Evolutionary conservation across 2,113 vertebrate genomes (phyloP).

Genomic region (Strigops habroptila): DNA sequence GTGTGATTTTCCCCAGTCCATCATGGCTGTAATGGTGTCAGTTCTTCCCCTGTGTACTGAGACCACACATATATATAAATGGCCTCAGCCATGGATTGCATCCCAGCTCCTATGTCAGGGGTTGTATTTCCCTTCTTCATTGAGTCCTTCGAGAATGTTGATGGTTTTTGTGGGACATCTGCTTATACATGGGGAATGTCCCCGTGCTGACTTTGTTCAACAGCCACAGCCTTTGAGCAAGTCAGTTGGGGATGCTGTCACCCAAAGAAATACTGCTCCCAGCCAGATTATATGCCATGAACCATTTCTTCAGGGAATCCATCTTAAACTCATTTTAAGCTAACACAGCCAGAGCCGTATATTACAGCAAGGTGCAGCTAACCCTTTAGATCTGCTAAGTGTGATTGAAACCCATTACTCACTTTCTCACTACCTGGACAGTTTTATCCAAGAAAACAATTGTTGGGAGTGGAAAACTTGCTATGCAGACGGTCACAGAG

Average conservation of each 20-base stretch:
- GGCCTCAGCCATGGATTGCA: rapidly evolving
- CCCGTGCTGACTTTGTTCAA: background rate
- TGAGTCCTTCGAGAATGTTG: background rate
- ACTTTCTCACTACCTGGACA: background rate
- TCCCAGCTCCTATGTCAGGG: background rate
- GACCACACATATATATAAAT: background rate
- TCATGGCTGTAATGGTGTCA: rapidly evolving
- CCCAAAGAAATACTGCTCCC: background rate
- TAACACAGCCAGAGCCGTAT: background rate
- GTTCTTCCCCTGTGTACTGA: background rate
- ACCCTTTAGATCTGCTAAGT: constrained; percentile 18
- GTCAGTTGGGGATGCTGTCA: background rate
- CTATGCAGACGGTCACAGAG: background rate
- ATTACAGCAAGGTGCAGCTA: background rate
- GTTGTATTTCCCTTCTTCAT: background rate
- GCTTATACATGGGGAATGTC: background rate
- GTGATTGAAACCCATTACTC: constrained; percentile 37
- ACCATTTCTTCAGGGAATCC: background rate
- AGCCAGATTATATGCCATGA: background rate
- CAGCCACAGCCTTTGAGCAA: background rate
- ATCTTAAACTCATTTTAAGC: constrained; percentile 50
- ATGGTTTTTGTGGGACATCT: background rate
- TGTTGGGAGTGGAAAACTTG: background rate
- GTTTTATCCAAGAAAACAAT: constrained; percentile 23
- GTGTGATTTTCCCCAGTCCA: background rate